Conservation (phyloP, 2,113 vertebrate genomes). For the Rafetus swinhoei region DNA sequence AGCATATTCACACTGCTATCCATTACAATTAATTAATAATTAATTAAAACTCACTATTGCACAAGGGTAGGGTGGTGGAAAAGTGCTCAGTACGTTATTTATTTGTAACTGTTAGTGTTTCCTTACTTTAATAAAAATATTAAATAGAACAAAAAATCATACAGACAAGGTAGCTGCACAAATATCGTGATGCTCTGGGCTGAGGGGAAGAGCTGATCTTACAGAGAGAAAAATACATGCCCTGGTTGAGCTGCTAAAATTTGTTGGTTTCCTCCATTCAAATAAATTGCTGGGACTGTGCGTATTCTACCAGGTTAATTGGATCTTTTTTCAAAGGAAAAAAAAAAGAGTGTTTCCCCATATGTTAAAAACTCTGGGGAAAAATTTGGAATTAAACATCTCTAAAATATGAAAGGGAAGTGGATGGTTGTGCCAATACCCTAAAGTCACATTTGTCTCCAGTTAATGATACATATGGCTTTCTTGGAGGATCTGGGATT, state of each 20-base stretch:
- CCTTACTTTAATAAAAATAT: neutral
- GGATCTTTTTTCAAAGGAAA: neutral
- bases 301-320: constrained; percentile 22
- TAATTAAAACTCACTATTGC: neutral
- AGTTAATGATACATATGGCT: neutral
- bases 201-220: neutral
- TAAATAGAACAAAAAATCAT: neutral
- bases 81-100: neutral
- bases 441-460: constrained; percentile 19
- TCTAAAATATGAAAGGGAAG: neutral
- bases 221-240: neutral
- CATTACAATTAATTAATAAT: neutral
- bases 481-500: constrained; percentile 51
- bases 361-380: neutral
- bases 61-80: constrained; percentile 6
- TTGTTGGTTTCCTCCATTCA: neutral
- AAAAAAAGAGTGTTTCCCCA: neutral
- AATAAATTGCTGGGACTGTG: neutral
- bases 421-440: constrained; percentile 37
- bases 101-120: neutral
- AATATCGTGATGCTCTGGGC: neutral
- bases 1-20: constrained; percentile 4
- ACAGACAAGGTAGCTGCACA: neutral
- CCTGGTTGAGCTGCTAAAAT: neutral
- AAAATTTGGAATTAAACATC: neutral